Conservation (phyloP, 35 echinoderm and acorn worm genomes). For the Stichopus chloronotus region DNA sequence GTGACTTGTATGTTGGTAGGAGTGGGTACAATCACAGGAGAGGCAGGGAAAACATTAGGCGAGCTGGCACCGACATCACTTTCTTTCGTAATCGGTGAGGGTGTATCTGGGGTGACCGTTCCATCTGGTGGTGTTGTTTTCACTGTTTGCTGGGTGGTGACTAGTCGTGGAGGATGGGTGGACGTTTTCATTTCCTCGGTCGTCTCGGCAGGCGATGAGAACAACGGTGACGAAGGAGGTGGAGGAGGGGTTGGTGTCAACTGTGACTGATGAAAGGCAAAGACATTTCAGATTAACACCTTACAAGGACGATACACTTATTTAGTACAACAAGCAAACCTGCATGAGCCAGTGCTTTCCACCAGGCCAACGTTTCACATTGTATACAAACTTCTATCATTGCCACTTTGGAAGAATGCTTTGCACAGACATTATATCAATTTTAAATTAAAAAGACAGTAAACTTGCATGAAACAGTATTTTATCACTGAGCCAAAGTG, state of each 20-base stretch:
- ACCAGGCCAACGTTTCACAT: too few relatives aligned
- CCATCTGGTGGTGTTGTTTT: neutral
- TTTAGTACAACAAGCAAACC: too few relatives aligned
- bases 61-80: neutral
- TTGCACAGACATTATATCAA: too few relatives aligned
- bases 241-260: conserved; percentile 22
- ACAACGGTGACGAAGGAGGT: conserved; percentile 26
- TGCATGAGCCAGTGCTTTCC: too few relatives aligned
- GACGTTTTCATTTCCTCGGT: too few relatives aligned
- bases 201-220: neutral
- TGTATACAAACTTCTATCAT: too few relatives aligned
- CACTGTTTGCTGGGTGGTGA: neutral
- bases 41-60: neutral
- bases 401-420: too few relatives aligned
- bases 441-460: too few relatives aligned
- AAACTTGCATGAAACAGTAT: too few relatives aligned
- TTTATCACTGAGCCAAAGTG: too few relatives aligned
- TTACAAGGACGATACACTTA: too few relatives aligned
- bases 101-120: neutral
- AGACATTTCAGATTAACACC: neutral
- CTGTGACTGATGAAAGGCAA: neutral
- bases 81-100: neutral
- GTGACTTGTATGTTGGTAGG: neutral
- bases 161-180: too few relatives aligned
- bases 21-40: neutral